Evolutionary conservation across 2,113 vertebrate species (phyloP).

Genomic region (Myodes glareolus): DNA sequence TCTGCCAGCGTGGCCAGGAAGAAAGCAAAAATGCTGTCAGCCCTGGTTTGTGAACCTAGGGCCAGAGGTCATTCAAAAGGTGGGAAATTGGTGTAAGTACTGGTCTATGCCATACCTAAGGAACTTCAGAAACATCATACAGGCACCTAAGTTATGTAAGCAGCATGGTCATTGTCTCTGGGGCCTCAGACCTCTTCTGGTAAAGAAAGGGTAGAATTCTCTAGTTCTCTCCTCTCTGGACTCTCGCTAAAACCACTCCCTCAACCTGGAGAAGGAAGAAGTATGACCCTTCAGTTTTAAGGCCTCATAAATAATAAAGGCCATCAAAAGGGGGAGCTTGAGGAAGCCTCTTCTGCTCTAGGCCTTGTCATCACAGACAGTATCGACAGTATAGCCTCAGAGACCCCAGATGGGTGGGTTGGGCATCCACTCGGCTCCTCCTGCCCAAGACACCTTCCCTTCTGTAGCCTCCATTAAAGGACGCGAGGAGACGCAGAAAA

Average conservation of each 20-base stretch:
- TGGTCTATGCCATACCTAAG: background rate
- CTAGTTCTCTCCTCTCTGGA: background rate
- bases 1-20: background rate
- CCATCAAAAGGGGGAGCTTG: accelerated
- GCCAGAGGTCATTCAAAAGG: background rate
- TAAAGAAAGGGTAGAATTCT: background rate
- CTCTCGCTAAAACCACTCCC: background rate
- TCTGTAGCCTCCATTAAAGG: background rate
- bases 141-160: background rate
- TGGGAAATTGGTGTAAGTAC: background rate
- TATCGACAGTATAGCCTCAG: background rate
- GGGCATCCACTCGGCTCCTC: background rate
- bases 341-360: too few relatives aligned
- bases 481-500: background rate
- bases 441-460: background rate
- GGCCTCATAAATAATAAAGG: background rate
- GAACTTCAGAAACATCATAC: background rate
- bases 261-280: background rate
- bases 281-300: background rate
- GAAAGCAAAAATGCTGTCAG: background rate
- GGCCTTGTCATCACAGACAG: background rate
- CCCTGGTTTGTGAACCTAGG: background rate
- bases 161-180: background rate
- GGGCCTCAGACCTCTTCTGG: background rate
- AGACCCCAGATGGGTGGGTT: background rate